These are phyloP conservation scores for Syndactyla subalaris DNA, from an alignment of 2,797 vertebrate genomes.

Conservation along the genomic window DNA sequence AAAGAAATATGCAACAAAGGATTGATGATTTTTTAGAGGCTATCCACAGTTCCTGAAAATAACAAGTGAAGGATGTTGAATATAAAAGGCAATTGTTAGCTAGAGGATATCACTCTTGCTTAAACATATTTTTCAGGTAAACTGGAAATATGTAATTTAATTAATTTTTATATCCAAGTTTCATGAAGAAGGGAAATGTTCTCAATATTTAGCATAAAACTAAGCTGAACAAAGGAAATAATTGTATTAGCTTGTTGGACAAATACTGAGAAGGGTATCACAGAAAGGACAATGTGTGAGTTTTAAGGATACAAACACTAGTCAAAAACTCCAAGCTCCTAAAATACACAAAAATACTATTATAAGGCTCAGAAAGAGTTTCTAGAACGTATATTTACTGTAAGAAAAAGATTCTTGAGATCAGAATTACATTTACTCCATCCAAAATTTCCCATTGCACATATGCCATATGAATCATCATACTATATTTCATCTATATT, in stretches of 20 bases:
- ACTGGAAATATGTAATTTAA: conserved; percentile 64
- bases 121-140: conserved; percentile 69
- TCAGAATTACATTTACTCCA: not conserved
- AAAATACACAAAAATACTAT: conserved; percentile 30
- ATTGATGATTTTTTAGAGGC: conserved; percentile 73
- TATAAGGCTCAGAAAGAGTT: conserved; percentile 7
- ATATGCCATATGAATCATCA: not conserved
- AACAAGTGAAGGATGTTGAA: conserved; percentile 61
- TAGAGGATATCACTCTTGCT: conserved; percentile 54
- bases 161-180: conserved; percentile 44
- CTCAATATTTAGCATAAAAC: conserved; percentile 34
- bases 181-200: conserved; percentile 41
- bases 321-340: conserved; percentile 31
- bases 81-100: conserved; percentile 56
- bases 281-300: conserved; percentile 15
- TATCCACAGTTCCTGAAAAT: conserved; percentile 73
- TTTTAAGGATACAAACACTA: conserved; percentile 35
- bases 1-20: conserved; percentile 72
- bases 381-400: not conserved
- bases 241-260: not conserved
- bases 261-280: conserved; percentile 43
- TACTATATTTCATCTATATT: not conserved
- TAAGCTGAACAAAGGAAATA: conserved; percentile 52
- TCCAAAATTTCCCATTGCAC: not conserved
- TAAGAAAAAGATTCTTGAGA: not conserved